These are phyloP conservation scores for Varecia variegata DNA, from an alignment of 2,797 vertebrate genomes.

Conservation along the genomic window DNA sequence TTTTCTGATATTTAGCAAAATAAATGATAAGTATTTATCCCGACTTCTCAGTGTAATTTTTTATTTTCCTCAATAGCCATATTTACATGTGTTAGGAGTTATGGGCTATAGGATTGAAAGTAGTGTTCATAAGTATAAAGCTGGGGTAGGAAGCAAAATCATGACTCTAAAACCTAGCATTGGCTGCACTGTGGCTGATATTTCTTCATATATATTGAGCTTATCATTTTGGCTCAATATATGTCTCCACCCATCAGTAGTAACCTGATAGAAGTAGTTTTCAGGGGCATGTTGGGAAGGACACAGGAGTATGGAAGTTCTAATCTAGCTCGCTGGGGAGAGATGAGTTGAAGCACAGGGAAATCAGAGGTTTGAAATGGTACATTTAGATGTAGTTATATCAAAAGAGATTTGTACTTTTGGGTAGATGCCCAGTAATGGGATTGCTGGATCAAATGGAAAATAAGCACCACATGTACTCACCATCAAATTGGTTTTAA, in stretches of 20 bases:
- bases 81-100: not conserved
- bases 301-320: not conserved
- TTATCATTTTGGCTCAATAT: not conserved
- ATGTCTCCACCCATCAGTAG: not conserved
- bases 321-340: not conserved
- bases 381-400: not conserved
- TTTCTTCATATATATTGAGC: not conserved
- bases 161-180: not conserved
- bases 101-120: not conserved
- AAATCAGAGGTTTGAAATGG: not conserved
- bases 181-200: not conserved
- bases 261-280: not conserved
- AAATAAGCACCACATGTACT: too few species aligned
- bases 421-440: too few species aligned
- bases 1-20: conserved; percentile 36
- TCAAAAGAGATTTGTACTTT: not conserved
- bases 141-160: not conserved
- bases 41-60: not conserved
- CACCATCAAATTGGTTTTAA: too few species aligned
- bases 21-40: not conserved
- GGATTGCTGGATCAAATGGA: too few species aligned
- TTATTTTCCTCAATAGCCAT: not conserved
- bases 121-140: not conserved
- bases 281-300: not conserved
- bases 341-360: not conserved